Base-by-base conservation (phyloP, 2,113 vertebrate species). In the Aythya baeri region DNA sequence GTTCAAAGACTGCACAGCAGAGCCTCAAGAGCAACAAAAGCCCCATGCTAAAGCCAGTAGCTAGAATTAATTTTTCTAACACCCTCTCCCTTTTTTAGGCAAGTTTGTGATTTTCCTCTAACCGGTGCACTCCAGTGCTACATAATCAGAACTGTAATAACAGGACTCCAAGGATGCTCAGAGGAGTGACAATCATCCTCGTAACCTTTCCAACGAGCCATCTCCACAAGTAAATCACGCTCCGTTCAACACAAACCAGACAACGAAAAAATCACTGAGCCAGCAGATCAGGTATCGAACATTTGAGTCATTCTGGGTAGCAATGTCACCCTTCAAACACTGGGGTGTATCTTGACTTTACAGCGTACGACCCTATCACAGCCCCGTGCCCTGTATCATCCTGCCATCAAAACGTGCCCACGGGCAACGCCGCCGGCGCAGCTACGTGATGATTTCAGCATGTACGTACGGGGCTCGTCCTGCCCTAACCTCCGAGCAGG, bases 371-470 rank as follows among this genome's bases (percentile, higher is more conserved):
- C 72, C 16, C 46, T 34, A 11, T 9, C 23, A 5, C 63, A 78
- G 66, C 29, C 25, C 52, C 65, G 8, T 5, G 67, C 18, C 59
- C 80, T 0, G 0, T 61, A 49, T n/a, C 73, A 57, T 59, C 61
- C 77, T 52, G 55, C 43, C 77, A 44, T 44, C 27, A n/a, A 16
- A 88, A 67, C 0, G 0, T 43, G 80, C 17, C 83, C 14, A 1
- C 0, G 1, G 54, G 91, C 36, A 36, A 23, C 0, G 73, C 55
- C 52, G 80, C 70, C 2, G 9, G 32, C 11, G 11, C 58, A 23
- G 58, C 89, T 79, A 58, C 5, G 0, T 14, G 54, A 68, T 0
- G 2, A 36, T 43, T n/a, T 50, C 0, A 0, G 26, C 31, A 38
- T 17, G 21, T 3, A 44, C 15, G 6, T 21, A 6, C 4, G 0